Evolutionary conservation across 2,797 vertebrate genomes (phyloP).

Genomic region (Sebastes baramenuke): DNA sequence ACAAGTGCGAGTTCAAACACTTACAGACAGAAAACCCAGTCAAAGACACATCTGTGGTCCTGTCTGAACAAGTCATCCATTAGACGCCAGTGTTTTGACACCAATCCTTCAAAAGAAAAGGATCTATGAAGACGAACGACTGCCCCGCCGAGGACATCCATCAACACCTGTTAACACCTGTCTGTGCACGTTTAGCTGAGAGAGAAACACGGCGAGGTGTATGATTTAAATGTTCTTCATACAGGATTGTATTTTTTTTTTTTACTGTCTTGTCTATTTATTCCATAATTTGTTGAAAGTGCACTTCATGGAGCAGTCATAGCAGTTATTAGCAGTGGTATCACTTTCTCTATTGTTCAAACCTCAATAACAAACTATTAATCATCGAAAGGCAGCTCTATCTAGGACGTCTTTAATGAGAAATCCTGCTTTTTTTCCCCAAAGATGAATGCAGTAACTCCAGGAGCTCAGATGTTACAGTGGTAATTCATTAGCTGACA

Average conservation of each 20-base stretch:
- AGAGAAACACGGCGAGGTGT: conserved; percentile 27
- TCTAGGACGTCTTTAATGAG: conserved; percentile 38
- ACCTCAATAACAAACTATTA: conserved; percentile 56
- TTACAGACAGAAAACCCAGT: conserved; percentile 29
- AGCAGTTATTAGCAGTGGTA: conserved; percentile 43
- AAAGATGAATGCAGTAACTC: conserved; percentile 11
- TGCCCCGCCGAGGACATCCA: conserved; percentile 71
- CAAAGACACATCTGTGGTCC: conserved; percentile 47
- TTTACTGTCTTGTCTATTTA: neutral
- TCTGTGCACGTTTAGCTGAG: conserved; percentile 64
- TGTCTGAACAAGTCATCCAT: conserved; percentile 78
- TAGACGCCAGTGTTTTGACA: conserved; percentile 75
- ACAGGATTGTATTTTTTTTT: conserved; percentile 4
- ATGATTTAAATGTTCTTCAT: conserved; percentile 26
- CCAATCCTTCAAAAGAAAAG: conserved; percentile 73
- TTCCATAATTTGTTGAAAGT: neutral
- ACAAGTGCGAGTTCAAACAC: conserved; percentile 9
- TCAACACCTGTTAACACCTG: conserved; percentile 76
- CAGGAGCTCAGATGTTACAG: conserved; percentile 39
- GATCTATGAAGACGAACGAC: conserved; percentile 74
- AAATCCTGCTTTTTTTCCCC: neutral
- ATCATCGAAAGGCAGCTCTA: conserved; percentile 57
- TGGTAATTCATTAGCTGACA: conserved; percentile 55
- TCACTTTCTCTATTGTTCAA: conserved; percentile 32
- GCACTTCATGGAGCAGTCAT: conserved; percentile 10